Evolutionary conservation across 2,797 vertebrate species (phyloP), one percentile per base, ranked within the genome.

Genomic region (Trematomus bernacchii): DNA sequence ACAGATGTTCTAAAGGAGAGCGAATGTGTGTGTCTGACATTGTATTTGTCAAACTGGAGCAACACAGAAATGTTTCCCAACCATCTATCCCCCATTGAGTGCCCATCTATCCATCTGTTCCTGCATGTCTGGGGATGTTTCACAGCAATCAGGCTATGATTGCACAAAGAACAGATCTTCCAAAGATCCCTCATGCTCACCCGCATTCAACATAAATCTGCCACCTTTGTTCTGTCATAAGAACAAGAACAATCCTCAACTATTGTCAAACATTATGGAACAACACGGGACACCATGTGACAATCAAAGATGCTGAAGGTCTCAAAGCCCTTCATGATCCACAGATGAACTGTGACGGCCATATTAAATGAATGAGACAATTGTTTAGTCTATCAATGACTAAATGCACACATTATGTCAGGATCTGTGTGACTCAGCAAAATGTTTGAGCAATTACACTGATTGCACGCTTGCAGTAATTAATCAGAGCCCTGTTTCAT

Each of bases 1-100:
- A 79, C 70, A 78, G 66, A 77, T 13, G 37, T 44, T 30, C 23
- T 68, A 61, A 66, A 42, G 67, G 68, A 44, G 40, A 3, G 2
- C 1, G 5, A 40, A 33, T 50, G 2, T 21, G 64, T 44, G 55
- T 10, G 54, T 66, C 48, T 70, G 62, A 77, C 70, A 71, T 65
- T 37, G 21, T 42, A 84, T 81, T 76, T 86, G 67, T 82, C 76
- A 76, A 55, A 67, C 12, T 27, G 43, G 15, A 62, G 47, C 15
- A 63, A 60, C 37, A 40, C 44, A 59, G 50, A 75, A 69, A 68
- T 33, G 48, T 57, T 73, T 77, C 43, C 59, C 52, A n/a, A 9
- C 40, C 23, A 37, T 59, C 40, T 73, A 37, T 37, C 33, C 40
- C 61, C 44, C 15, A 6, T 44, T 30, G 62, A 77, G 33, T 6